Evolutionary conservation across 2,797 vertebrate genomes (phyloP), one percentile per base, ranked within the genome.

Genomic region (Yasuhikotakia modesta): DNA sequence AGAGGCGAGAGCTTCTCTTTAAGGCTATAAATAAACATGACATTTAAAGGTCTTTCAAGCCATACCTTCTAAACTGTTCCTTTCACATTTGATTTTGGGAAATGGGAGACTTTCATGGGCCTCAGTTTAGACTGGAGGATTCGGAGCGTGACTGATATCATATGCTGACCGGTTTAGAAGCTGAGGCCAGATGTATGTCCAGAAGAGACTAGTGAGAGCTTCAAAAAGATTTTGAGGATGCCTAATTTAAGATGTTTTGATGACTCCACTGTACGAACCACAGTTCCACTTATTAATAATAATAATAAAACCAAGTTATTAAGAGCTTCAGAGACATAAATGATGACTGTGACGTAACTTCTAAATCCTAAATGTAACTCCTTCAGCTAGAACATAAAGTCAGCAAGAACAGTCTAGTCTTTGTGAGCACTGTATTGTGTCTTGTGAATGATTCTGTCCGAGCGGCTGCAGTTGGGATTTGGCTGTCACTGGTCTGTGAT

Each of bases 31-130:
- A 70, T 71, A 80, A 70, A 61, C 64, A 67, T 80, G 80, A 81
- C 80, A 79, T 85, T 84, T 84, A 81, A 84, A 81, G 72, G 76
- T 79, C 58, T 77, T 73, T 60, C 14, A 13, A 71, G 24, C 74
- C 32, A 66, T 57, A 66, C 43, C 22, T 70, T 35, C 32, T 52
- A 61, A 53, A 22, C 6, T 60, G 73, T 45, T 30, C 32, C 11
- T 72, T 74, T 60, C 45, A 12, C 39, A n/a, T 3, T 71, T 60
- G 39, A 50, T 55, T 73, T 74, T 43, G 60, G 7, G 14, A 69
- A 70, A 21, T 72, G 32, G 14, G 66, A 27, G 30, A 63, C 22
- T 78, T 75, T 64, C 68, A 66, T 27, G 60, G 48, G 66, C 17
- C 79, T 76, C 57, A 45, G 76, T 78, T 65, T 71, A 78, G 76